phyloP scores from a whole-genome alignment of 2,113 vertebrate species.

The Cynopterus brachyotis region DNA sequence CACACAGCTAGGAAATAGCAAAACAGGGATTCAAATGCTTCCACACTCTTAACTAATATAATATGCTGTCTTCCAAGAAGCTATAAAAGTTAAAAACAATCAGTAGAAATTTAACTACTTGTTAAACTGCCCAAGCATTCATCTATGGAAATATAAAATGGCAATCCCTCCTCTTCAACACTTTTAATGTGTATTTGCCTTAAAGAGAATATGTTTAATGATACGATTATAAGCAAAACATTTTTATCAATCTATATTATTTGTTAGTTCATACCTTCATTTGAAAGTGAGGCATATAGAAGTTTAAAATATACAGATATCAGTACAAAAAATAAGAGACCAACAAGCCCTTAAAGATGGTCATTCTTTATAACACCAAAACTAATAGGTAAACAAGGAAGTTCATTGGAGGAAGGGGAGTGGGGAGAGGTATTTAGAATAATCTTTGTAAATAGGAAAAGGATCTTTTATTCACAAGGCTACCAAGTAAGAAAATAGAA shows the following conservation, averaged over 20 bases:
- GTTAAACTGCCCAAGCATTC: neutral
- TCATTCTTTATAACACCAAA: neutral
- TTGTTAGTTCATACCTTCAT: neutral
- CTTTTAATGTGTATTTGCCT: neutral
- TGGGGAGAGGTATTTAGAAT: neutral
- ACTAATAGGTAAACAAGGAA: neutral
- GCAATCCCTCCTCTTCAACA: neutral
- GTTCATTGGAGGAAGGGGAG: neutral
- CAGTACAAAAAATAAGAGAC: constrained; percentile 36
- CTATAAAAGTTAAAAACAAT: neutral
- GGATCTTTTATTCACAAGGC: neutral
- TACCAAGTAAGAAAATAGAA: constrained; percentile 1
- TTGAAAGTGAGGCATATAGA: neutral
- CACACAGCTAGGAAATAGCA: neutral
- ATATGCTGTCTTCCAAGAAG: neutral
- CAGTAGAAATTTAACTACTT: neutral
- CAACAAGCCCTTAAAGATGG: neutral
- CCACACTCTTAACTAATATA: neutral
- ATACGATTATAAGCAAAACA: neutral
- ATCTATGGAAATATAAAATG: neutral
- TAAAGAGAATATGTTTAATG: neutral
- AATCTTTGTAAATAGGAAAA: neutral
- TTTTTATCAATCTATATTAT: neutral
- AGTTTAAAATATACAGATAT: constrained; percentile 30
- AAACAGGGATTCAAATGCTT: neutral